Percentiles rank a stretch among this genome's conserved stretches.
Conservation (phyloP, 1,140 invertebrate genomes). For the Drosophila saltans region DNA sequence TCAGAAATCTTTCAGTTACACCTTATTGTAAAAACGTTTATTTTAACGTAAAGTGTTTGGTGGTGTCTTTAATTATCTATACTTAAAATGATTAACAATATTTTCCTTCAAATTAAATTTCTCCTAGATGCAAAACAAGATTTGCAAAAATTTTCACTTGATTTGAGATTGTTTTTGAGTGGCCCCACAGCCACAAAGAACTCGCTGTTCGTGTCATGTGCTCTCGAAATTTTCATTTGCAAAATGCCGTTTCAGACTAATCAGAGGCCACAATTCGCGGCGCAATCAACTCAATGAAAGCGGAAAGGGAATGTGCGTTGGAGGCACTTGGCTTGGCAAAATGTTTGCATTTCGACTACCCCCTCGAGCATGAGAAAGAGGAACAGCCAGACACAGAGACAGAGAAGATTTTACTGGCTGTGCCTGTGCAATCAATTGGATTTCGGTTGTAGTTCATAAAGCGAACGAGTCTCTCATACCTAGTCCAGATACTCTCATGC, state of each 20-base stretch:
- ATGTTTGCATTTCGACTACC: slow-evolving; percentile 43
- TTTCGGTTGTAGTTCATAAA: slow-evolving; percentile 59
- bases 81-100: not conserved
- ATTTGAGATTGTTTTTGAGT: slow-evolving; percentile 2
- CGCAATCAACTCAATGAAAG: slow-evolving; percentile 41
- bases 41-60: no score
- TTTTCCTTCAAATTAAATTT: not conserved
- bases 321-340: slow-evolving; percentile 48
- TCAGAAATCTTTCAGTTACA: no score
- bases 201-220: slow-evolving; percentile 24
- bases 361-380: slow-evolving; percentile 7
- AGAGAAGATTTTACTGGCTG: slow-evolving; percentile 16
- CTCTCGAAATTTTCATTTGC: slow-evolving; percentile 43
- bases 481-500: slow-evolving; percentile 13
- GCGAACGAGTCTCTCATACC: slow-evolving; percentile 20
- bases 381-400: not conserved
- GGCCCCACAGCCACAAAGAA: slow-evolving; percentile 14
- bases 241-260: slow-evolving; percentile 34
- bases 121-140: not conserved
- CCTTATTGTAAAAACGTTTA: no score
- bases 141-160: not conserved
- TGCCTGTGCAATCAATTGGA: slow-evolving; percentile 47
- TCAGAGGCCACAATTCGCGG: slow-evolving; percentile 47
- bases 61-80: no score
- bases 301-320: slow-evolving; percentile 11